phyloP scores from a whole-genome alignment of 2,113 vertebrate genomes.

The Epinephelus moara region DNA sequence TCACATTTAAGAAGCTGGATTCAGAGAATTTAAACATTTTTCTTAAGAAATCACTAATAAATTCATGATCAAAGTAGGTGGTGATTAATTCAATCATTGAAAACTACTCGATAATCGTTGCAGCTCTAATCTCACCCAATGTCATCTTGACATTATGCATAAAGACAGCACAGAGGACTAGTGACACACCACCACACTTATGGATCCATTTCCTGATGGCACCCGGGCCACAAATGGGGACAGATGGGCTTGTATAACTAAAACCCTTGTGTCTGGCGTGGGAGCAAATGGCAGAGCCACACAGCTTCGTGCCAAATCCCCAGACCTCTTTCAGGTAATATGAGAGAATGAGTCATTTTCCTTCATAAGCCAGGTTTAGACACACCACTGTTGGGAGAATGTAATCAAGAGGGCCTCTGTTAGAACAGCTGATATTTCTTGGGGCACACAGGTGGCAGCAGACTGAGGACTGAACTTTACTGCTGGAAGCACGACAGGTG shows the following conservation, averaged over 20 bases:
- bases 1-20: no score
- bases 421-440: slow-evolving; percentile 4
- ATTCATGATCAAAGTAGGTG: no score
- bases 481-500: not conserved
- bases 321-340: slow-evolving; percentile 23
- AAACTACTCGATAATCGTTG: no score
- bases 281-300: slow-evolving; percentile 43
- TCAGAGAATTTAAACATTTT: no score
- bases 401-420: not conserved
- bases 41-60: no score
- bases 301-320: not conserved
- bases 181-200: not conserved
- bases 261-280: not conserved
- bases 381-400: not conserved
- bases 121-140: not conserved
- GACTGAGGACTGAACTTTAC: not conserved
- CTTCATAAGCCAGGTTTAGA: not conserved
- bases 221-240: slow-evolving; percentile 14
- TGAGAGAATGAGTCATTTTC: slow-evolving; percentile 25
- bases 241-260: slow-evolving; percentile 36
- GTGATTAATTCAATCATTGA: no score
- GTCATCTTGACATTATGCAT: not conserved
- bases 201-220: not conserved
- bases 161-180: not conserved
- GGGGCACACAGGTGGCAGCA: not conserved